These are phyloP conservation scores for Rhynchomys soricoides DNA, from an alignment of 2,113 vertebrate species.

Conservation along the genomic window DNA sequence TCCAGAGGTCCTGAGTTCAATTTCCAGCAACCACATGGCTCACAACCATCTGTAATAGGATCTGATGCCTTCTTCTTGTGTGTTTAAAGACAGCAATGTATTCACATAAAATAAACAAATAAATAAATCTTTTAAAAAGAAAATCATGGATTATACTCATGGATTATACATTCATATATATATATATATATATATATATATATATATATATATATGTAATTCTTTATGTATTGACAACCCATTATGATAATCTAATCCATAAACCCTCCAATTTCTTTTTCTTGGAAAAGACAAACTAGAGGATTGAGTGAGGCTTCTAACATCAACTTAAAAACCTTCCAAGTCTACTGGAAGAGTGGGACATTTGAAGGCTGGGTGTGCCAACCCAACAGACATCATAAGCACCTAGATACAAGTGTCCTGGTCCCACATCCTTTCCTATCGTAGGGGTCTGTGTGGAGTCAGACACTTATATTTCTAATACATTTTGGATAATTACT, in stretches of 20 bases:
- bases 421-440: background rate
- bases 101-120: no score
- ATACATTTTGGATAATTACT: background rate
- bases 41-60: no score
- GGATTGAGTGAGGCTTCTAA: background rate
- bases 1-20: no score
- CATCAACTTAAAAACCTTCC: background rate
- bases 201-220: background rate
- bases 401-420: background rate
- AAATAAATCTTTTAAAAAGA: no score
- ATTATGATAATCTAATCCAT: background rate
- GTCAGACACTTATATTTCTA: background rate
- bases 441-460: background rate
- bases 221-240: background rate
- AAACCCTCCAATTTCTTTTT: background rate
- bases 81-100: no score
- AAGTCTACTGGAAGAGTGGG: background rate
- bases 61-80: no score
- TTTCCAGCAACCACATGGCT: no score
- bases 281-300: background rate
- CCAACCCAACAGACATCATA: background rate
- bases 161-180: background rate
- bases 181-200: background rate
- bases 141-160: no score
- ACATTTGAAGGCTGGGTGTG: background rate